phyloP scores from a whole-genome alignment of 2,888 invertebrate genomes.

The Netelia virgata region DNA sequence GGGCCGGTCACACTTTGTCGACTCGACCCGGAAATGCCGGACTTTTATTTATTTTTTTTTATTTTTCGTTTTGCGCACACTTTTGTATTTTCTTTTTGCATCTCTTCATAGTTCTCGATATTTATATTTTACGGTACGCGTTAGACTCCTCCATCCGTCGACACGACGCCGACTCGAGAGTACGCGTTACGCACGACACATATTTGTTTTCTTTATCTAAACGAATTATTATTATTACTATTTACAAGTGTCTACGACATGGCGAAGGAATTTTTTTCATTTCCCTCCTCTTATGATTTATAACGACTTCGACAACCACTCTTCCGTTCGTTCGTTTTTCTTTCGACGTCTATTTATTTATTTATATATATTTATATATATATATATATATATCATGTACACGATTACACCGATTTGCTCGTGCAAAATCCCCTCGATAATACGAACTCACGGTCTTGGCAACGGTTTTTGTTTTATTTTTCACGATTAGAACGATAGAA shows the following conservation, averaged over 20 bases:
- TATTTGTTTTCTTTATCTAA: slow-evolving; percentile 68
- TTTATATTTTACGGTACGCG: slow-evolving; percentile 63
- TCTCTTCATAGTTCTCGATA: slow-evolving; percentile 41
- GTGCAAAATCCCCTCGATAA: slow-evolving; percentile 39
- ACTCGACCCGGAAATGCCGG: slow-evolving; percentile 21
- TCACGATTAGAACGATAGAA: background rate
- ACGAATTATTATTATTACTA: slow-evolving; percentile 71
- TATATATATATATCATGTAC: slow-evolving; percentile 50
- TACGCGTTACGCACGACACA: slow-evolving; percentile 68
- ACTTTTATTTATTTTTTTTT: background rate
- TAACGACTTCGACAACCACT: slow-evolving; percentile 42
- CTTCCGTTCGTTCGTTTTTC: slow-evolving; percentile 1
- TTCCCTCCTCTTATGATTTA: slow-evolving; percentile 34
- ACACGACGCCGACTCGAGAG: slow-evolving; percentile 58
- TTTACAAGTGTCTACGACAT: slow-evolving; percentile 76
- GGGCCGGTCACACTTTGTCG: background rate
- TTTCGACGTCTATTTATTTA: slow-evolving; percentile 19
- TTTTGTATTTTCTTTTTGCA: slow-evolving; percentile 39
- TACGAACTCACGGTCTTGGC: slow-evolving; percentile 8
- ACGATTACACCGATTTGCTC: slow-evolving; percentile 54
- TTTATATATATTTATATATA: slow-evolving; percentile 48
- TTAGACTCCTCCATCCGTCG: slow-evolving; percentile 45
- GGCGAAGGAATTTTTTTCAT: slow-evolving; percentile 56
- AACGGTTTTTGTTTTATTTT: slow-evolving; percentile 15
- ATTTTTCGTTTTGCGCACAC: slow-evolving; percentile 54